A percentile compares a stretch with the other conserved stretches of the same genome.
These are phyloP conservation scores for Sicus ferrugineus DNA, from an alignment of 2,888 invertebrate genomes.

Conservation along the genomic window DNA sequence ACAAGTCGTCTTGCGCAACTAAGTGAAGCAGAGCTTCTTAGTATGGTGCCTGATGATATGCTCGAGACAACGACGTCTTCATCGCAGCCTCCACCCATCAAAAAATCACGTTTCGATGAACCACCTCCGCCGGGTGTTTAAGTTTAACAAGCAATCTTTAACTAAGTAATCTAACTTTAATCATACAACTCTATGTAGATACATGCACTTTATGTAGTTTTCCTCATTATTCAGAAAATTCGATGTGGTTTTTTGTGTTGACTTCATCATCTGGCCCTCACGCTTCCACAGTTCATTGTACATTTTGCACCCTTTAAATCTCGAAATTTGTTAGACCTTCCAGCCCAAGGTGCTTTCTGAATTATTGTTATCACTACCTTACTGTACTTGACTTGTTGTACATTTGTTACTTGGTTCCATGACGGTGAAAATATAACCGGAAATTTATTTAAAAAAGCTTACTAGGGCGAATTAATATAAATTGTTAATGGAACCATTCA, in stretches of 20 bases:
- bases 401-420: not conserved
- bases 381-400: constrained; percentile 10
- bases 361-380: constrained; percentile 23
- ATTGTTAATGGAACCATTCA: constrained; percentile 11
- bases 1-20: constrained; percentile 62
- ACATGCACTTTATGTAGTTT: constrained; percentile 27
- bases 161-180: constrained; percentile 18
- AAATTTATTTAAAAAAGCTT: not conserved
- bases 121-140: constrained; percentile 56
- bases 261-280: constrained; percentile 3
- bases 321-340: not conserved
- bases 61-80: constrained; percentile 38
- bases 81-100: constrained; percentile 28
- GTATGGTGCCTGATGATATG: constrained; percentile 65
- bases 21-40: constrained; percentile 65
- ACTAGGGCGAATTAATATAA: not conserved
- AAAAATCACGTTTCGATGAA: constrained; percentile 43
- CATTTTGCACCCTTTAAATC: not conserved
- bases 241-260: constrained; percentile 4
- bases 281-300: not conserved
- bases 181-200: not conserved
- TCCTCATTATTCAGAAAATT: constrained; percentile 9
- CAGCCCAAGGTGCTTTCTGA: constrained; percentile 20
- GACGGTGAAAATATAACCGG: not conserved
- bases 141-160: not conserved